Percentiles rank a stretch among this genome's conserved stretches.
Conservation (phyloP, 1,140 invertebrate species). For the Trypoxylus dichotomus region DNA sequence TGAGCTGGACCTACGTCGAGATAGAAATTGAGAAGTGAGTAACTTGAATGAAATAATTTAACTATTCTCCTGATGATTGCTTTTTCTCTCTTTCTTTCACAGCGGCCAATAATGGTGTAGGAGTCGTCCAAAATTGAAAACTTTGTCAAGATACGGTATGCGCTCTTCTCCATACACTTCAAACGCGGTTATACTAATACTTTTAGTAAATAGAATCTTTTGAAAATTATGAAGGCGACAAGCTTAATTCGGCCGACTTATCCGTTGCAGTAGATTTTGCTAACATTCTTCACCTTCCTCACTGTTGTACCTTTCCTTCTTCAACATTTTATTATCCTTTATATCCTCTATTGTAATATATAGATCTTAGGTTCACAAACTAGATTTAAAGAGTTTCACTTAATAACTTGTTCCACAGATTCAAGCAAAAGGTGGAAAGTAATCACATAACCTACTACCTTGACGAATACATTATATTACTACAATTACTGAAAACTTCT, state of each 20-base stretch:
- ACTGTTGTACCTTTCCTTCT: no score
- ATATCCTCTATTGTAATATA: no score
- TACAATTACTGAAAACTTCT: no score
- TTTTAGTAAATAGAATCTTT: not conserved
- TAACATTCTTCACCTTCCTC: no score
- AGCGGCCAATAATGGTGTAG: no score
- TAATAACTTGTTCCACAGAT: no score
- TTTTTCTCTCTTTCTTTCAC: not conserved
- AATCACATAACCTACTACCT: no score
- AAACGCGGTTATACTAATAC: not conserved
- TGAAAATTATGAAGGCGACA: not conserved
- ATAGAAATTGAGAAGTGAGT: constrained; percentile 20
- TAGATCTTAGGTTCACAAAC: no score
- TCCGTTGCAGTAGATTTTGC: not conserved
- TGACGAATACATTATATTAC: no score
- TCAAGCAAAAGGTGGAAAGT: no score
- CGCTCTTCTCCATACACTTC: not conserved
- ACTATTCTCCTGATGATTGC: constrained; percentile 3
- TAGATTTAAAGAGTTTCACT: no score
- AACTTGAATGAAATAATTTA: constrained; percentile 16
- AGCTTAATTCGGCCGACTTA: not conserved
- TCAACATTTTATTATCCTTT: no score
- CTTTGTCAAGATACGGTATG: not conserved
- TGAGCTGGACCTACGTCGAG: not conserved
- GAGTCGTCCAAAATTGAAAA: not conserved